Conservation (phyloP, 2,888 invertebrate genomes). For the Dynastes maya region DNA sequence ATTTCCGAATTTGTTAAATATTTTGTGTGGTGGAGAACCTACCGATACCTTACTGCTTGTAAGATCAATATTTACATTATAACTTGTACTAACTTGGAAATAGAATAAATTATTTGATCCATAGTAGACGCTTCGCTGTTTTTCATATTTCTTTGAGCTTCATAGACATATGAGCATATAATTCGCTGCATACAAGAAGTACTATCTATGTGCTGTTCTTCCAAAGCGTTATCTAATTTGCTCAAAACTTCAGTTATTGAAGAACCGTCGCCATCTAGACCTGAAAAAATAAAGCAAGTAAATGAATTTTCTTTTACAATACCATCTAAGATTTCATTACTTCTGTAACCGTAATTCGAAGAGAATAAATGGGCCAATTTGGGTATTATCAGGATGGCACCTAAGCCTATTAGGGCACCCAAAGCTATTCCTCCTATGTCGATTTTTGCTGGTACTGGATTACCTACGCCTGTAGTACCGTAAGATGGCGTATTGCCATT, state of each 20-base stretch:
- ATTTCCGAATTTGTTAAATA: too few species aligned
- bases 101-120: constrained; percentile 76
- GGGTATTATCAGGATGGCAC: constrained; percentile 85
- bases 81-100: constrained; percentile 74
- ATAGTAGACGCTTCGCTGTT: constrained; percentile 77
- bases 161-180: constrained; percentile 82
- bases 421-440: constrained; percentile 87
- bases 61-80: not conserved
- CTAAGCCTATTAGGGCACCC: constrained; percentile 86
- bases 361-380: constrained; percentile 84
- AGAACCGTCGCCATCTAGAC: constrained; percentile 68
- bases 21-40: too few species aligned
- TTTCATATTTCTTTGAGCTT: constrained; percentile 78
- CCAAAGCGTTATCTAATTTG: constrained; percentile 78
- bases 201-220: constrained; percentile 81
- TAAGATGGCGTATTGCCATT: constrained; percentile 51
- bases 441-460: constrained; percentile 82
- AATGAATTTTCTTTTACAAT: not conserved
- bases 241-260: constrained; percentile 78
- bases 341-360: constrained; percentile 80
- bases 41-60: too few species aligned
- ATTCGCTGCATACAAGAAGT: constrained; percentile 81
- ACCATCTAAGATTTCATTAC: constrained; percentile 68
- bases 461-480: constrained; percentile 70
- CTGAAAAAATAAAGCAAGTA: constrained; percentile 57